These are phyloP conservation scores for Pocota personata DNA, from an alignment of 2,888 invertebrate genomes.

Conservation along the genomic window DNA sequence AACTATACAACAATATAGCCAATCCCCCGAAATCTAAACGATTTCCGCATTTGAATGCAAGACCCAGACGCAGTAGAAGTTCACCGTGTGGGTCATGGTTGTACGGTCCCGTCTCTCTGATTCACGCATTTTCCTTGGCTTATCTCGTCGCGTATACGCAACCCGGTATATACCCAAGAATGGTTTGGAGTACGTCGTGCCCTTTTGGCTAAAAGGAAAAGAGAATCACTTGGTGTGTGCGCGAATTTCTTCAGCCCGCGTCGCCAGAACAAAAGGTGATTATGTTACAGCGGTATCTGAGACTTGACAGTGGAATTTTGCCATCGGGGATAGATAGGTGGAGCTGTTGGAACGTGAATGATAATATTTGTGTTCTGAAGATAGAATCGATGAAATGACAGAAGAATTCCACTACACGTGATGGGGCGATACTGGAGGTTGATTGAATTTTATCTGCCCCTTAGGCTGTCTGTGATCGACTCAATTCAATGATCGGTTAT, in stretches of 20 bases:
- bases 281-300: slow-evolving; percentile 30
- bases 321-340: slow-evolving; percentile 37
- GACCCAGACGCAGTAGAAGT: slow-evolving; percentile 22
- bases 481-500: not conserved
- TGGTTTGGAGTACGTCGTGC: slow-evolving; percentile 19
- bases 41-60: slow-evolving; percentile 68
- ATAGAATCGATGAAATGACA: slow-evolving; percentile 44
- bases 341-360: slow-evolving; percentile 34
- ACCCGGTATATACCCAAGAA: slow-evolving; percentile 28
- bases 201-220: slow-evolving; percentile 23
- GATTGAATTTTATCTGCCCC: slow-evolving; percentile 50
- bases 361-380: slow-evolving; percentile 49
- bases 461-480: not conserved
- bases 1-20: slow-evolving; percentile 57
- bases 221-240: not conserved
- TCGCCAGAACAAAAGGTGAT: slow-evolving; percentile 66
- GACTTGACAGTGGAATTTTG: slow-evolving; percentile 54
- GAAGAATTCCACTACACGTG: not conserved
- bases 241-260: slow-evolving; percentile 19
- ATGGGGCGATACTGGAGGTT: slow-evolving; percentile 18
- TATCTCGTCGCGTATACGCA: slow-evolving; percentile 50
- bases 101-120: slow-evolving; percentile 24
- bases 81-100: slow-evolving; percentile 63
- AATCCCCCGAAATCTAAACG: slow-evolving; percentile 63
- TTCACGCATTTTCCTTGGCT: slow-evolving; percentile 50